Conservation (phyloP, 2,113 vertebrate genomes). For the Poeciliopsis prolifica region DNA sequence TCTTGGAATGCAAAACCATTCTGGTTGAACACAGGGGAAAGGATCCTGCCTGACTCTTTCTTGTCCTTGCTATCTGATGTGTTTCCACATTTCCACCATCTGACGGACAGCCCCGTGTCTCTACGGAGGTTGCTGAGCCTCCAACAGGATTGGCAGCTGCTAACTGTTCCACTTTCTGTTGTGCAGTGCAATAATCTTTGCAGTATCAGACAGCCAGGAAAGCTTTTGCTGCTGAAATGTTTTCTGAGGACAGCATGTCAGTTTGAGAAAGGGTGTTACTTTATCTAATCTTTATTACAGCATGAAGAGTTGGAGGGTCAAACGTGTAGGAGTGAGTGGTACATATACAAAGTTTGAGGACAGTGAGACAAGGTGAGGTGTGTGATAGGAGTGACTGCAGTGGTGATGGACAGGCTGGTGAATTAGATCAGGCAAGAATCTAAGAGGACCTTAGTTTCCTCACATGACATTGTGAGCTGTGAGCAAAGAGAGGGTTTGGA, state of each 20-base stretch:
- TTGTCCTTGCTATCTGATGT: constrained; percentile 9
- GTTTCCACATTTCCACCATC: constrained; percentile 18
- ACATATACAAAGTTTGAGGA: background rate
- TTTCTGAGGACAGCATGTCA: constrained; percentile 20
- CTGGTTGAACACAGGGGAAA: constrained; percentile 11
- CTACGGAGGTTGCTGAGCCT: constrained; percentile 23
- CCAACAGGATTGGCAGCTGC: constrained; percentile 52
- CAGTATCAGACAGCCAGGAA: constrained; percentile 45
- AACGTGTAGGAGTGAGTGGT: background rate
- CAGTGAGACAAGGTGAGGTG: background rate
- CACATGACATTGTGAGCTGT: constrained; percentile 4
- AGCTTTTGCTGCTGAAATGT: constrained; percentile 26
- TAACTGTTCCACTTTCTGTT: constrained; percentile 21
- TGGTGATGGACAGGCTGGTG: constrained; percentile 6
- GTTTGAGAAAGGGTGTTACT: constrained; percentile 4
- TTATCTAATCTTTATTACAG: constrained; percentile 4
- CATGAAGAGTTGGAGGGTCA: background rate
- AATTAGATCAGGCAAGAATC: constrained; percentile 15
- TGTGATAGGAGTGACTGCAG: background rate
- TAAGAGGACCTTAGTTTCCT: background rate
- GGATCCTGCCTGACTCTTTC: constrained; percentile 10
- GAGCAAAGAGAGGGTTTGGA: background rate
- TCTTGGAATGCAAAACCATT: background rate
- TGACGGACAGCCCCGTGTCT: constrained; percentile 26
- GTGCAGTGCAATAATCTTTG: constrained; percentile 42